Base-by-base conservation (phyloP, 2,797 vertebrate genomes). In the Valencia hispanica region DNA sequence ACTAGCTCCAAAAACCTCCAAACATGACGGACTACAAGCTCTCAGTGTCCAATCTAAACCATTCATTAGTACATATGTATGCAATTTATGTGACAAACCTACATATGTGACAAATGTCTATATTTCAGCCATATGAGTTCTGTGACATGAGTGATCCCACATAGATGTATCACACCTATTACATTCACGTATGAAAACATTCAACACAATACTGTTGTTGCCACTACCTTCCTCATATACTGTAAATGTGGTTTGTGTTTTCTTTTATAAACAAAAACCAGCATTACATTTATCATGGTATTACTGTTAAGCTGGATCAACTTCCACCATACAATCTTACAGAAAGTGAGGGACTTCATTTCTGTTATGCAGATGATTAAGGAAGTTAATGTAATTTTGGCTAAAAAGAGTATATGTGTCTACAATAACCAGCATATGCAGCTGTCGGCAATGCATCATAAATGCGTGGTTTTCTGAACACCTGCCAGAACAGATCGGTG, bases 1-100 rank as follows among this genome's bases (percentile, higher is more conserved):
- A 87, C 82, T 90, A 71, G 65, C 47, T 88, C 80, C 83, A 87
- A 86, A 77, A 75, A 84, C 68, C 79, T 78, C 72, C 34, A 6
- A 78, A 75, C 73, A 50, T 73, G 74, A 34, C 77, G 57, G 76
- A 81, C 68, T 55, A 73, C 34, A 87, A 80, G 75, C 86, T 80
- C 41, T 47, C 32, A 79, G 77, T 32, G 81, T 80, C 41, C 71
- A 41, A 36, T 74, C 36, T 0, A 65, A 81, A 73, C 74, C 69
- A 68, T 70, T 55, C 20, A 18, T 27, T 7, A 69, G 11, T 27
- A 48, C n/a, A 10, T 43, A 18, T 74, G 71, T 57, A 32, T 47
- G 57, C 34, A 69, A 78, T 63, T n/a, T 48, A 51, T 79, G n/a
- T 65, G 66, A 78, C 30, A 63, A 30, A 51, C 74, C 68, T 47